Evolutionary conservation across 1,140 invertebrate genomes (phyloP), one percentile per base, ranked within the genome.

Genomic region (Leptoteleia sp.): DNA sequence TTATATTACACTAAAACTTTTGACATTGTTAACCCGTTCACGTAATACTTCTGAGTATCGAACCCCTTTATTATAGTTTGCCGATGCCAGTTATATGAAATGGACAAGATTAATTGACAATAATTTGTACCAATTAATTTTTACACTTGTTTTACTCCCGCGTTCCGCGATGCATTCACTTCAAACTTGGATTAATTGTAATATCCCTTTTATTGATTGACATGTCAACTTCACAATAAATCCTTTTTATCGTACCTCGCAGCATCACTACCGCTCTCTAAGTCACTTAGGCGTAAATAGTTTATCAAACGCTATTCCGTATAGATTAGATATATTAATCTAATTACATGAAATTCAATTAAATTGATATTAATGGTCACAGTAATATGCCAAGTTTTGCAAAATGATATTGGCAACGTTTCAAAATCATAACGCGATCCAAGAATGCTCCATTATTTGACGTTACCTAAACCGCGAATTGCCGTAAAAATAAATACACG

Each of bases 41-140:
- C 22, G n/a, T 50, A 48, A 48, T 48, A 13, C 45, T 62, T 38
- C 31, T 19, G 40, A 61, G 47, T 62, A 65, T 59, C 40, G 48
- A 48, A 48, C 27, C 16, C 8, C 4, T n/a, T 33, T 48, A 33
- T 31, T 16, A 48, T 33, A 48, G 7, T 31, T 19, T 31, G 5
- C 22, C 11, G 7, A 6, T 47, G 25, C 0, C 29, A 4, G 15
- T 27, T 8, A 29, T 29, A 3, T 29, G 25, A 15, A 19, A 7
- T 2, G 0, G n/a, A 1, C 12, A 29, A 6, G 29, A 13, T 29
- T 22, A 47, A 1, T 43, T 43, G 12, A 25, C 5, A 42, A 12
- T 7, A 17, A 42, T 42, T 42, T 3, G 8, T 8, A 17, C 19
- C 16, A 9, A 19, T 42, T 42, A 42, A 42, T 22, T 22, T 22